Evolutionary conservation across 2,888 invertebrate genomes (phyloP).

Genomic region (Mantis religiosa): DNA sequence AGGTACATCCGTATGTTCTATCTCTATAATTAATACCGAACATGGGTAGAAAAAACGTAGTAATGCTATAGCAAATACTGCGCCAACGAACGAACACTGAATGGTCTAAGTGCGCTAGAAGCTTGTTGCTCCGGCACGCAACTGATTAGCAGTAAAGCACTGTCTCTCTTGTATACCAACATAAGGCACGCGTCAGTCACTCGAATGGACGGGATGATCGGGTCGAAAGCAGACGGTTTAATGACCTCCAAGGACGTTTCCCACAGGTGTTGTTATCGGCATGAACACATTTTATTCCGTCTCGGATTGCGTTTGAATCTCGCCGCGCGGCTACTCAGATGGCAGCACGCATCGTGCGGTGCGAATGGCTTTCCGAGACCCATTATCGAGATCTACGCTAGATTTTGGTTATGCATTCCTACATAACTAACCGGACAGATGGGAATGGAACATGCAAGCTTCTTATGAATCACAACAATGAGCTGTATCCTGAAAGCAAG

Average conservation of each 20-base stretch:
- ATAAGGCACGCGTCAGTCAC: not conserved
- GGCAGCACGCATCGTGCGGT: not conserved
- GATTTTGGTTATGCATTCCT: too few species aligned
- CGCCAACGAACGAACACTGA: too few species aligned
- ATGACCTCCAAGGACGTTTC: constrained; percentile 24
- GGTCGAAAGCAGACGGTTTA: not conserved
- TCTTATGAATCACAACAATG: not conserved
- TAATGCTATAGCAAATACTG: not conserved
- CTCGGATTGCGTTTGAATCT: not conserved
- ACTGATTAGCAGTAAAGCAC: not conserved
- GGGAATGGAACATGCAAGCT: not conserved
- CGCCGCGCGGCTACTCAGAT: not conserved
- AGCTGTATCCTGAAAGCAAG: not conserved
- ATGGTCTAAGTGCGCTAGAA: too few species aligned
- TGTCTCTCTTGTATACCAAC: not conserved
- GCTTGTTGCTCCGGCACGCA: not conserved
- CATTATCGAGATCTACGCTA: too few species aligned
- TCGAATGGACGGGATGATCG: not conserved
- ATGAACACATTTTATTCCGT: not conserved
- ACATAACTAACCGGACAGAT: too few species aligned
- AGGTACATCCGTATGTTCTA: not conserved
- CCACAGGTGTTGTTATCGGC: constrained; percentile 18
- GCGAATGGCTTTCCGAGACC: too few species aligned
- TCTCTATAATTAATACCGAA: not conserved
- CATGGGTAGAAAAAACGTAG: not conserved